A percentile compares a stretch with the other conserved stretches of the same genome.
These are phyloP conservation scores for Enteromius paludinosus DNA, from an alignment of 2,797 vertebrate species.

Conservation along the genomic window DNA sequence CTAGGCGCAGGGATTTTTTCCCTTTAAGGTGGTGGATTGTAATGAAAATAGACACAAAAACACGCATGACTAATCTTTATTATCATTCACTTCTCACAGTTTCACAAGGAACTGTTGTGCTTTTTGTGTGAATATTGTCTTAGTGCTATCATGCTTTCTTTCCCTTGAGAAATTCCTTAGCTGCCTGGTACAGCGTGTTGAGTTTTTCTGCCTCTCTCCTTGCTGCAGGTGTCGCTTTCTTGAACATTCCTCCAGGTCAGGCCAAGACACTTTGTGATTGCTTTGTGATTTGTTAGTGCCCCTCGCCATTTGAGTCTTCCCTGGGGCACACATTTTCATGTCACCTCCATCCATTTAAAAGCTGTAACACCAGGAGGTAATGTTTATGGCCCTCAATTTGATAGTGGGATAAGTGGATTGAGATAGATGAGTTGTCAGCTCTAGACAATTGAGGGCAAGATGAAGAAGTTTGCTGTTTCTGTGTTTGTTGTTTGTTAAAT, in stretches of 20 bases:
- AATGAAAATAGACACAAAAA: not conserved
- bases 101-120: not conserved
- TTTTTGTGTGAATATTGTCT: slow-evolving; percentile 8
- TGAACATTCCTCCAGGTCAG: slow-evolving; percentile 71
- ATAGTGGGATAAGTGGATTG: slow-evolving; percentile 26
- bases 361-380: slow-evolving; percentile 18
- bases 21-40: not conserved
- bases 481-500: not conserved
- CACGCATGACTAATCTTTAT: not conserved
- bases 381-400: slow-evolving; percentile 23
- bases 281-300: slow-evolving; percentile 72
- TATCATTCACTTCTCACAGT: not conserved
- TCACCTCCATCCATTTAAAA: slow-evolving; percentile 32
- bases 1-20: not conserved
- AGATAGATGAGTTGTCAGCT: slow-evolving; percentile 4
- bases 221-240: slow-evolving; percentile 76
- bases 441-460: not conserved
- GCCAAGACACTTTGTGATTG: slow-evolving; percentile 66
- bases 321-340: slow-evolving; percentile 47
- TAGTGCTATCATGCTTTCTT: slow-evolving; percentile 42
- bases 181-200: slow-evolving; percentile 75
- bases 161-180: slow-evolving; percentile 65
- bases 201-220: slow-evolving; percentile 54
- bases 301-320: slow-evolving; percentile 49
- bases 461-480: not conserved